These are phyloP conservation scores for Rhopalosiphum padi DNA, from an alignment of 1,140 invertebrate species.

Conservation along the genomic window DNA sequence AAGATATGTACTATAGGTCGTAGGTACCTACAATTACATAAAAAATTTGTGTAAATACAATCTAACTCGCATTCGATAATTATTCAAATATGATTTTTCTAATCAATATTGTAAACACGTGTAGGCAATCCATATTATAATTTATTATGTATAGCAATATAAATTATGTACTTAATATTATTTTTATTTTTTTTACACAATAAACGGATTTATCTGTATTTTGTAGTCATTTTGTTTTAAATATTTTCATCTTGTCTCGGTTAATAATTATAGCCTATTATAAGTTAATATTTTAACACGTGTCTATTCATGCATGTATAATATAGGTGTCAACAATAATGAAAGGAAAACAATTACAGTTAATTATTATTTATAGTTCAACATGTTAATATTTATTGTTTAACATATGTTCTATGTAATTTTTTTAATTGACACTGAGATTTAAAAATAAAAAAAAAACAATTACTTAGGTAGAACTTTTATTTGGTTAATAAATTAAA, in stretches of 20 bases:
- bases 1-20: no score
- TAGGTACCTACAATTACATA: background rate
- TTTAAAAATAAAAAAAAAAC: background rate
- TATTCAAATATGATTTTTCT: background rate
- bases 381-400: background rate
- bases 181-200: background rate
- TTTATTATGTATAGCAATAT: background rate
- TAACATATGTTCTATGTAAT: background rate
- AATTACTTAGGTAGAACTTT: background rate
- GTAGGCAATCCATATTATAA: background rate
- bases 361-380: background rate
- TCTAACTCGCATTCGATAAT: background rate
- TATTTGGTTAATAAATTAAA: background rate
- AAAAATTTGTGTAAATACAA: background rate
- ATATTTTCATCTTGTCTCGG: background rate
- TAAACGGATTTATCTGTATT: background rate
- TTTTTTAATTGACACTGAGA: background rate
- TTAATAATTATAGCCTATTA: background rate
- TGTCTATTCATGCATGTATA: background rate
- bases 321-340: background rate
- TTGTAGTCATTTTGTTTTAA: background rate
- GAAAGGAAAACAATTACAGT: background rate
- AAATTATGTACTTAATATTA: background rate
- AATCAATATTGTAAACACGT: background rate
- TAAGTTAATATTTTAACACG: conserved; percentile 24